These are phyloP conservation scores for Suillia variegata DNA, from an alignment of 2,888 invertebrate species.

Conservation along the genomic window DNA sequence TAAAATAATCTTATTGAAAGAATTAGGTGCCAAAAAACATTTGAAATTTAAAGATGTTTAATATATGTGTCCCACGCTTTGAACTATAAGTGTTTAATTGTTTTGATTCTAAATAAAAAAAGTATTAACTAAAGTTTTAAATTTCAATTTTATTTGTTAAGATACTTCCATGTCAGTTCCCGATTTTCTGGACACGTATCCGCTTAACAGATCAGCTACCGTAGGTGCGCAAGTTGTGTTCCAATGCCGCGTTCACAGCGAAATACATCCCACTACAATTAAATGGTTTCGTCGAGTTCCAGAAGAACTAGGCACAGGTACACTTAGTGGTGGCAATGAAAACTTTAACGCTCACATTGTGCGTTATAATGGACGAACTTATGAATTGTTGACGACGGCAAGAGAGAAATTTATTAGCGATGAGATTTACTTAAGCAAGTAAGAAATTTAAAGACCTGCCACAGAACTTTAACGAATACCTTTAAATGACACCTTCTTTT, in stretches of 20 bases:
- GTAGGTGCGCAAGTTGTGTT: constrained; percentile 51
- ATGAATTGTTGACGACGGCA: constrained; percentile 49
- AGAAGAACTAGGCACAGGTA: constrained; percentile 25
- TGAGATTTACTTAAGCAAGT: constrained; percentile 57
- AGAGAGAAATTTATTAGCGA: constrained; percentile 51
- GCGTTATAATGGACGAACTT: constrained; percentile 52
- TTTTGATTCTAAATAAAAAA: no score
- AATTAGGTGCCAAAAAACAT: no score
- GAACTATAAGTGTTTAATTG: no score
- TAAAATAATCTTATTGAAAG: no score
- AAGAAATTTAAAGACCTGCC: no score
- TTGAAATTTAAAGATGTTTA: no score
- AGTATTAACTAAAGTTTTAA: no score
- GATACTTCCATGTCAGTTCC: constrained; percentile 50
- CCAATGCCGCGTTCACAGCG: constrained; percentile 57
- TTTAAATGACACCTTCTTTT: no score
- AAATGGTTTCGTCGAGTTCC: constrained; percentile 55
- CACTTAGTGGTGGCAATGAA: constrained; percentile 23
- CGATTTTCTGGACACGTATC: constrained; percentile 52
- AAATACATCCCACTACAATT: constrained; percentile 51
- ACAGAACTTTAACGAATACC: no score
- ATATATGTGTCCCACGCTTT: constrained; percentile 10
- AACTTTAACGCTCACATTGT: constrained; percentile 48
- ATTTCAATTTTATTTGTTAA: no score
- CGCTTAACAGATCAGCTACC: constrained; percentile 46